Evolutionary conservation across 2,888 invertebrate genomes (phyloP), one percentile per base, ranked within the genome.

Genomic region (Ornithoptera priamus): DNA sequence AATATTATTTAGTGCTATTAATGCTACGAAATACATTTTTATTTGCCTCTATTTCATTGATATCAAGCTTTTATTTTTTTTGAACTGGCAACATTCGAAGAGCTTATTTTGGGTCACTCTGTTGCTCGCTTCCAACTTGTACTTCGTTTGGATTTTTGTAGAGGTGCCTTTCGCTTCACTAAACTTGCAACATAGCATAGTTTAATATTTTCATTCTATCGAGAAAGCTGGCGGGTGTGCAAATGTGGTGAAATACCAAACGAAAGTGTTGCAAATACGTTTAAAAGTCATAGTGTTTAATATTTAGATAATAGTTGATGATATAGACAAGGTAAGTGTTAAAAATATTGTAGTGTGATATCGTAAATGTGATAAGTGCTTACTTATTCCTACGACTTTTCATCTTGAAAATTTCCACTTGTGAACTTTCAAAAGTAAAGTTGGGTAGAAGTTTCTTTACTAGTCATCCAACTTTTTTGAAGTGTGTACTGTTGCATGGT

Each of bases 21-120:
- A 42, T 62, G n/a, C 17, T 46, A 24, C 22, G 36, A 68, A 60
- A 68, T 39, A 30, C 57, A 58, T 12, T 39, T 65, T 22, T 42
- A 57, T 46, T 61, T 5, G 60, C 18, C 12, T 17, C 24, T 24
- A 20, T 70, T 70, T 66, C 18, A 10, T 63, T 36, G 36, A 75
- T 79, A 77, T 80, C 73, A 90, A 90, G 89, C 89, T 90, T 86
- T 84, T 71, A 76, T 76, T 76, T 84, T 84, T 84, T 86, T 82
- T 68, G 50, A 67, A 76, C 7, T 88, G 88, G 93, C 90, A 92
- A 92, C 91, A 89, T 84, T 85, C 74, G 73, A 78, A 78, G 86
- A 93, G 93, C 93, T 93, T 93, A 92, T 93, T 92, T 93, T 93
- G 93, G 92, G 92, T 93, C 92, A 92, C 83, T 92, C 88, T 89